A percentile compares a stretch with the other conserved stretches of the same genome.
These are phyloP conservation scores for Xenopus laevis DNA, from an alignment of 2,113 vertebrate genomes.

Conservation along the genomic window DNA sequence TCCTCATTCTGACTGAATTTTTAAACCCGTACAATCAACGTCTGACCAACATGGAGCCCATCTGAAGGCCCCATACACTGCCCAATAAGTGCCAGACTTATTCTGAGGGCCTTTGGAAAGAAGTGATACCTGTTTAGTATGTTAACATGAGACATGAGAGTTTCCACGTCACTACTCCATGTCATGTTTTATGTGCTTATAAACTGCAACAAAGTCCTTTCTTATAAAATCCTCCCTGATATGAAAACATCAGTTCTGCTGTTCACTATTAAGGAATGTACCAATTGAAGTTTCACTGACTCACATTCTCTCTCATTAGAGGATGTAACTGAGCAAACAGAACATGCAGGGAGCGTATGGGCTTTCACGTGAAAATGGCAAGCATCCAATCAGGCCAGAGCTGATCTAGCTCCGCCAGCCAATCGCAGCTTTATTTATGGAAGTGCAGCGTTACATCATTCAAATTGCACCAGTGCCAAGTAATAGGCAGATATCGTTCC, in stretches of 20 bases:
- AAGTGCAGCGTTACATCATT: background rate
- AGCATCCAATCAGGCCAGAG: constrained; percentile 17
- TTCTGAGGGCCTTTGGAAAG: too few relatives aligned
- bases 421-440: constrained; percentile 9
- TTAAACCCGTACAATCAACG: too few relatives aligned
- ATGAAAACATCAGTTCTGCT: background rate
- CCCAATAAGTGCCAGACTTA: too few relatives aligned
- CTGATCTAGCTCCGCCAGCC: constrained; percentile 2
- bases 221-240: too few relatives aligned
- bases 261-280: constrained; percentile 15
- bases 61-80: too few relatives aligned
- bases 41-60: too few relatives aligned
- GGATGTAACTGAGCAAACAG: constrained; percentile 9
- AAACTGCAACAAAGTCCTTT: too few relatives aligned
- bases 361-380: constrained; percentile 27
- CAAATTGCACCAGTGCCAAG: constrained; percentile 7
- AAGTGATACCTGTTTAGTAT: too few relatives aligned
- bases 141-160: too few relatives aligned
- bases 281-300: background rate
- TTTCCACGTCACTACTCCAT: too few relatives aligned
- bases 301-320: constrained; percentile 1
- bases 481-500: background rate
- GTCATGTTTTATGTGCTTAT: too few relatives aligned
- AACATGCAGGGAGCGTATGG: constrained; percentile 15
- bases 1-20: too few relatives aligned